phyloP scores from a whole-genome alignment of 2,888 invertebrate genomes.

The Microplitis manilae region DNA sequence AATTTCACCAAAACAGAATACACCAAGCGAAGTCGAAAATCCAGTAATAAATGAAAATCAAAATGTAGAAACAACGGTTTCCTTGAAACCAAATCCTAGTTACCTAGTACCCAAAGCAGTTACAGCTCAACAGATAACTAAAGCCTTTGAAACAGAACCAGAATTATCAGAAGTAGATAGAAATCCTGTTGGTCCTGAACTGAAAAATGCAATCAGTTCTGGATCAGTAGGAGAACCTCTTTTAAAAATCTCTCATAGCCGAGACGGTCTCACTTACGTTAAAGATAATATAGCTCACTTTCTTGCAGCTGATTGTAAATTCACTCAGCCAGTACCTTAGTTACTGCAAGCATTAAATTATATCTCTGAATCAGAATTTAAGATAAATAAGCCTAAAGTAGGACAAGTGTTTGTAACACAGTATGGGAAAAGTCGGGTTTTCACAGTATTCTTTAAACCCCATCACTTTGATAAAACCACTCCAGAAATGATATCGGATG shows the following conservation, averaged over 20 bases:
- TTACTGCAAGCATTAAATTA: constrained; percentile 16
- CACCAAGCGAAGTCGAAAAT: too few relatives aligned
- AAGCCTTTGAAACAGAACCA: not conserved
- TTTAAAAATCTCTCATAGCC: not conserved
- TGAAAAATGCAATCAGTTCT: too few relatives aligned
- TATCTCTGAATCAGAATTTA: not conserved
- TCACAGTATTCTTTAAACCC: constrained; percentile 13
- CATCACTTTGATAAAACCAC: constrained; percentile 19
- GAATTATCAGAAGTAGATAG: not conserved
- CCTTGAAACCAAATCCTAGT: too few relatives aligned
- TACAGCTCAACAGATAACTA: too few relatives aligned
- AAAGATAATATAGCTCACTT: constrained; percentile 36
- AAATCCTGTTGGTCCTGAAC: not conserved
- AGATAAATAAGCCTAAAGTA: not conserved
- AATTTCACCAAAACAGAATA: too few relatives aligned
- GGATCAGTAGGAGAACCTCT: not conserved
- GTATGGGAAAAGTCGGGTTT: not conserved
- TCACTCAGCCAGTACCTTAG: constrained; percentile 11
- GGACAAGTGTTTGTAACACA: constrained; percentile 10
- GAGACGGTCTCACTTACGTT: constrained; percentile 27
- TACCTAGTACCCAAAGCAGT: too few relatives aligned
- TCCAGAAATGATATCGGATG: not conserved
- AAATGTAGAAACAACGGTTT: too few relatives aligned
- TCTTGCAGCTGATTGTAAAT: constrained; percentile 24
- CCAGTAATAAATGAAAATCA: too few relatives aligned